A percentile compares a stretch with the other conserved stretches of the same genome.
phyloP scores from a whole-genome alignment of 1,140 invertebrate genomes.

The Pinna nobilis region DNA sequence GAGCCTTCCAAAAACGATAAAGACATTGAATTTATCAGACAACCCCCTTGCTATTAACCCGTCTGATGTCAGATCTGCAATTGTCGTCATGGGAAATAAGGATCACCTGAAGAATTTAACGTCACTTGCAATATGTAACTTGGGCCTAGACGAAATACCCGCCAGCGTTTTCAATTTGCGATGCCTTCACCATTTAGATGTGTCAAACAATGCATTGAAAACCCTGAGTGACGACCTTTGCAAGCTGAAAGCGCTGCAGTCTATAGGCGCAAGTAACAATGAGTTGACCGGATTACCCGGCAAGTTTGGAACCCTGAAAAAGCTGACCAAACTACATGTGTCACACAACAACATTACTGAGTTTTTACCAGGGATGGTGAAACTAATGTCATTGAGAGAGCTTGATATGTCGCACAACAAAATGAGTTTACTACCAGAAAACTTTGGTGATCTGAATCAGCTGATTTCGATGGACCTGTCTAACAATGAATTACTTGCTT shows the following conservation, averaged over 20 bases:
- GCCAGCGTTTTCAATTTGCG: constrained; percentile 65
- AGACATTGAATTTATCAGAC: constrained; percentile 62
- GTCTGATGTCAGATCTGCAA: constrained; percentile 56
- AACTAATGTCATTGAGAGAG: constrained; percentile 56
- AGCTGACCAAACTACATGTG: constrained; percentile 52
- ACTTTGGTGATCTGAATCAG: constrained; percentile 66
- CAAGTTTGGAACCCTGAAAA: constrained; percentile 56
- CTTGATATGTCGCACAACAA: constrained; percentile 67
- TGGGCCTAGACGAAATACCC: constrained; percentile 67
- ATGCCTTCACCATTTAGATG: constrained; percentile 58
- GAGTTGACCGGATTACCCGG: constrained; percentile 56
- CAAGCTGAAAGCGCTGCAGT: constrained; percentile 61
- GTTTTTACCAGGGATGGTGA: constrained; percentile 54
- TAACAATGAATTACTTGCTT: constrained; percentile 66
- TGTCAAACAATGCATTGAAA: constrained; percentile 65
- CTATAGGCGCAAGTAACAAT: constrained; percentile 59
- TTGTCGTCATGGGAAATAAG: constrained; percentile 68
- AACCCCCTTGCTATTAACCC: constrained; percentile 66
- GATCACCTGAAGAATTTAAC: constrained; percentile 64
- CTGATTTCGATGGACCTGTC: constrained; percentile 63
- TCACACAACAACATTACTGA: constrained; percentile 57
- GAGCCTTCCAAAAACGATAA: constrained; percentile 64
- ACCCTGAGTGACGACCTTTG: constrained; percentile 57
- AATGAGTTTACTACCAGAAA: constrained; percentile 62
- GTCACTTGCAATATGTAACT: constrained; percentile 59